Percentiles rank a stretch among this genome's conserved stretches.
Conservation (phyloP, 2,797 vertebrate species). For the Trachurus trachurus region DNA sequence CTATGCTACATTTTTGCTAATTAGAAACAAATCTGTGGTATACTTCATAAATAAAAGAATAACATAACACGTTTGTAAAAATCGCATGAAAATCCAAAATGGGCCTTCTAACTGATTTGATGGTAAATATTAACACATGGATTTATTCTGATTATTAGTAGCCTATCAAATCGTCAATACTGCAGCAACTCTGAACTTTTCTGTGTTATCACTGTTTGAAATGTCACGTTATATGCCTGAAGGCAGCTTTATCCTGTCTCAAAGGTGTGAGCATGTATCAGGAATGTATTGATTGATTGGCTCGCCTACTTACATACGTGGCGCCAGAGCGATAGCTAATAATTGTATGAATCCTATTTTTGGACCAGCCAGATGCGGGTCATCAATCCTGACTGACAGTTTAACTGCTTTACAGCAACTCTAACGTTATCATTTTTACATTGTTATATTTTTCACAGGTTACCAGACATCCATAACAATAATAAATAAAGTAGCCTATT, state of each 20-base stretch:
- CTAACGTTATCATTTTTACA: not conserved
- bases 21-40: not conserved
- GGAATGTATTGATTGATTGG: no score
- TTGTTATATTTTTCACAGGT: not conserved
- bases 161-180: no score
- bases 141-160: no score
- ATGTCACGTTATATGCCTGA: not conserved
- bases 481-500: no score
- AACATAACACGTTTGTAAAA: not conserved
- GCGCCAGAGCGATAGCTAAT: not conserved
- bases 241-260: no score
- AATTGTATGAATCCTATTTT: not conserved
- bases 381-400: conserved; percentile 8
- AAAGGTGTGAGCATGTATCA: not conserved
- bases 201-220: not conserved
- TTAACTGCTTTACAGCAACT: not conserved
- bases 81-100: not conserved
- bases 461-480: no score
- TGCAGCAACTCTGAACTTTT: not conserved
- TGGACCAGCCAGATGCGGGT: conserved; percentile 10
- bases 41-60: not conserved
- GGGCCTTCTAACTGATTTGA: not conserved
- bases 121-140: not conserved
- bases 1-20: not conserved
- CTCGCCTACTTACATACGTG: not conserved